phyloP scores from a whole-genome alignment of 35 echinoderm and acorn worm genomes.

The Strongylocentrotus purpuratus region DNA sequence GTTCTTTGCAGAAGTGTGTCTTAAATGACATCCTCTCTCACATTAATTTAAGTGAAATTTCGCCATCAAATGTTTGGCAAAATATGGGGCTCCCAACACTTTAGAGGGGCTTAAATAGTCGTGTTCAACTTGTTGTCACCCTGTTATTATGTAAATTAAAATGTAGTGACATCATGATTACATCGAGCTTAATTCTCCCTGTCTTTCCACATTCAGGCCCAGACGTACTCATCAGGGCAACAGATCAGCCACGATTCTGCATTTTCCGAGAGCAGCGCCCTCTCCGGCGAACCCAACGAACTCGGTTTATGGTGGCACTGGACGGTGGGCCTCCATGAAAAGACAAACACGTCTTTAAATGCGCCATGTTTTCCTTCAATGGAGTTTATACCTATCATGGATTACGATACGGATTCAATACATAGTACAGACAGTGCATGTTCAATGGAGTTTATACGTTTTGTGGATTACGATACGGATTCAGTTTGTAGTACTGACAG shows the following conservation, averaged over 20 bases:
- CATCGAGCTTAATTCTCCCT: not conserved
- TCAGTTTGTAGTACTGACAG: not conserved
- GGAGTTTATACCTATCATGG: slow-evolving; percentile 37
- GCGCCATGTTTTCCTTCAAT: not conserved
- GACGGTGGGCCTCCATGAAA: not conserved
- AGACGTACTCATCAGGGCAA: slow-evolving; percentile 6
- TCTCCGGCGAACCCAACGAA: slow-evolving; percentile 36
- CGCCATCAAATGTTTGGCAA: too few species aligned
- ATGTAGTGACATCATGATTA: too few species aligned
- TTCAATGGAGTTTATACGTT: not conserved
- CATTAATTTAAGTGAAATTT: too few species aligned
- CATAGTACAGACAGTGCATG: not conserved
- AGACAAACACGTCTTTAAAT: not conserved
- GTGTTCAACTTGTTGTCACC: too few species aligned
- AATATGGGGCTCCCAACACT: too few species aligned
- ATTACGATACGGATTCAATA: not conserved
- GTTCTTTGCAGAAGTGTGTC: too few species aligned
- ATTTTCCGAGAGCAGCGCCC: slow-evolving; percentile 40
- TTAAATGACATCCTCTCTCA: too few species aligned
- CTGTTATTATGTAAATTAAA: too few species aligned
- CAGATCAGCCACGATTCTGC: slow-evolving; percentile 40
- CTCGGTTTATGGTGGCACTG: not conserved
- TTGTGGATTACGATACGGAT: not conserved
- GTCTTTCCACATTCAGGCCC: not conserved
- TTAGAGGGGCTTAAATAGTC: too few species aligned